Evolutionary conservation across 1,140 invertebrate species (phyloP).

Genomic region (Colletes gigas): DNA sequence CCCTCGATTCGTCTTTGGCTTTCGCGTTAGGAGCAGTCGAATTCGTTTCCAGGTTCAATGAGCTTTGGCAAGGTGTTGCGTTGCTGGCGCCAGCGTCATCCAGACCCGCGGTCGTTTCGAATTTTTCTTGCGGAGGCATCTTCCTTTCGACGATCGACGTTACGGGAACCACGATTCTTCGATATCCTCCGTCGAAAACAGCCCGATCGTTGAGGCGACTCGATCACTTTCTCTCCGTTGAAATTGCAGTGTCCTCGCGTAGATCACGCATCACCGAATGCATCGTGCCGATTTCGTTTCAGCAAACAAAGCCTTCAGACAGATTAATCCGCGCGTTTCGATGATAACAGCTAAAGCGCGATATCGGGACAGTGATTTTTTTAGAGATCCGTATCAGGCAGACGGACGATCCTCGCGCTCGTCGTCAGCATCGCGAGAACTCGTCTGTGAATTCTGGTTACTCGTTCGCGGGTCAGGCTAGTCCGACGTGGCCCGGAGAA

Average conservation of each 20-base stretch:
- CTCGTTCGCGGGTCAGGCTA: constrained; percentile 21
- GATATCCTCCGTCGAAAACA: background rate
- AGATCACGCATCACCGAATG: background rate
- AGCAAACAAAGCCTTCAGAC: background rate
- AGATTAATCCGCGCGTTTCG: background rate
- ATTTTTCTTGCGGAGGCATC: constrained; percentile 67
- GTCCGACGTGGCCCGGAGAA: background rate
- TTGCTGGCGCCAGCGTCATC: constrained; percentile 4
- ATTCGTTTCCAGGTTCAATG: background rate
- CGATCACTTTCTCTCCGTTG: background rate
- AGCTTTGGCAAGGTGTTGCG: background rate
- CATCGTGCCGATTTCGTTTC: background rate
- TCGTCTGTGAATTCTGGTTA: background rate
- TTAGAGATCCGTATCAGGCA: background rate
- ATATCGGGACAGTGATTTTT: too few species aligned
- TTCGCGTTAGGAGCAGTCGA: background rate
- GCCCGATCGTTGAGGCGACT: constrained; percentile 10
- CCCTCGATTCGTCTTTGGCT: constrained; percentile 50
- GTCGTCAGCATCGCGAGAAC: background rate
- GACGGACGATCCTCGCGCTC: background rate
- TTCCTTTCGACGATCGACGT: constrained; percentile 2
- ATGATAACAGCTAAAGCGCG: background rate
- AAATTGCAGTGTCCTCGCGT: background rate
- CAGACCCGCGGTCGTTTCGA: constrained; percentile 18
- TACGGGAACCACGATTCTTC: background rate